Conservation (phyloP, 2,113 vertebrate genomes). For the Ramphastos sulfuratus region DNA sequence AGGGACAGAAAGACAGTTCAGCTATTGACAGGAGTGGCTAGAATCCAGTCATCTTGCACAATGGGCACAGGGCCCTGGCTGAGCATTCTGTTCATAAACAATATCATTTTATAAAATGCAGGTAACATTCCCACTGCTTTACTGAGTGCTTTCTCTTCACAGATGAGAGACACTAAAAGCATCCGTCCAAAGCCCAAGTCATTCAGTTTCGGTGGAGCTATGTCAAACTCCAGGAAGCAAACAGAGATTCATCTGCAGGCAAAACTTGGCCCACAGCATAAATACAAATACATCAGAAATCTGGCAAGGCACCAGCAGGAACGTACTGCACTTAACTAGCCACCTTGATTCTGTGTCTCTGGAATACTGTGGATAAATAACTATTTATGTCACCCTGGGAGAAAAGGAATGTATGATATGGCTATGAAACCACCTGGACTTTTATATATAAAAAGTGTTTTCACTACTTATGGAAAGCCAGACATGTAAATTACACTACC, state of each 20-base stretch:
- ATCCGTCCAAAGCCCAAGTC: neutral
- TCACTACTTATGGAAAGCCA: constrained; percentile 61
- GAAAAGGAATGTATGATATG: constrained; percentile 66
- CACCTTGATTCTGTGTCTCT: constrained; percentile 28
- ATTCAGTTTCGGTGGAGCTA: neutral
- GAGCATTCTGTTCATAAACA: neutral
- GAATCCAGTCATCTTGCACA: neutral
- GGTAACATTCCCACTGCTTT: neutral
- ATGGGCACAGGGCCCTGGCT: accelerated
- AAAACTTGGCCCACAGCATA: neutral
- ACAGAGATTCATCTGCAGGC: neutral
- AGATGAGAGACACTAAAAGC: neutral
- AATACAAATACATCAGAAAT: neutral
- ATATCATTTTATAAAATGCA: neutral
- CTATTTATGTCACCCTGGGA: constrained; percentile 54
- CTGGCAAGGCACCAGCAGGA: neutral
- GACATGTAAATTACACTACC: constrained; percentile 61
- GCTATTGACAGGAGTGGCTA: neutral
- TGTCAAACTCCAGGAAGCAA: neutral
- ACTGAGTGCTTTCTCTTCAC: neutral
- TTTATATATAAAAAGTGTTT: constrained; percentile 64
- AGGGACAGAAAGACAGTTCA: neutral
- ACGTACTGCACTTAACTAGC: constrained; percentile 27
- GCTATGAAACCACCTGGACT: constrained; percentile 58
- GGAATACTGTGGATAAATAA: constrained; percentile 53